Conservation (phyloP, 2,888 invertebrate genomes). For the Sarcophaga carnaria region DNA sequence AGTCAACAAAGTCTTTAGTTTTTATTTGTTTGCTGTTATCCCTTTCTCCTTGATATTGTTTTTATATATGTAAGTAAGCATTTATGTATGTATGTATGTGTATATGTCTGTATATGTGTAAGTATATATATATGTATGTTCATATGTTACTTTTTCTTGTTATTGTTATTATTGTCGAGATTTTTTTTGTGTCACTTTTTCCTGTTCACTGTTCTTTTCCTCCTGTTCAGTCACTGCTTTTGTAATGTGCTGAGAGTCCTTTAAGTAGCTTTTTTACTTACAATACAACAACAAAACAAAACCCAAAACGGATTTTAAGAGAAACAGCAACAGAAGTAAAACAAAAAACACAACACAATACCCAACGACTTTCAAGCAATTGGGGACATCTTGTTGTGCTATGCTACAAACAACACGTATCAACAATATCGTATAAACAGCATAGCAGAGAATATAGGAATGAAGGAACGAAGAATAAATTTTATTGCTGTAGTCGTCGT, state of each 20-base stretch:
- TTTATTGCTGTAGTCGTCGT: no score
- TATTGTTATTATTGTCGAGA: neutral
- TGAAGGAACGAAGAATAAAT: no score
- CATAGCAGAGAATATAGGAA: neutral
- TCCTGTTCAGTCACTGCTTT: neutral
- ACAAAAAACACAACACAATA: slow-evolving; percentile 35
- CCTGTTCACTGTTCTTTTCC: neutral
- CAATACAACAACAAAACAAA: slow-evolving; percentile 43
- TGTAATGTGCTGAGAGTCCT: slow-evolving; percentile 39
- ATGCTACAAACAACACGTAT: slow-evolving; percentile 8
- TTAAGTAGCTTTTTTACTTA: slow-evolving; percentile 64
- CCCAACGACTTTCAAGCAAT: slow-evolving; percentile 28
- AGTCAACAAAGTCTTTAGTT: slow-evolving; percentile 61
- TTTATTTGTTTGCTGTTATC: slow-evolving; percentile 47
- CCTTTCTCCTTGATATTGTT: slow-evolving; percentile 7
- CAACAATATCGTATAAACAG: slow-evolving; percentile 2
- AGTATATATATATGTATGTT: neutral
- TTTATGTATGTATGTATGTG: neutral
- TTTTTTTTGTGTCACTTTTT: no score
- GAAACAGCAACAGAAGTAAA: slow-evolving; percentile 14
- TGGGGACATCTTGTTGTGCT: slow-evolving; percentile 45
- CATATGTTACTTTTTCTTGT: slow-evolving; percentile 14
- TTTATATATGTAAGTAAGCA: neutral
- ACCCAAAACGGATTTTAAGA: slow-evolving; percentile 48
- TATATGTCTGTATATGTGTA: neutral